Percentiles rank a stretch among this genome's conserved stretches.
These are phyloP conservation scores for Cyprinodon variegatus DNA, from an alignment of 2,113 vertebrate genomes.

Conservation along the genomic window DNA sequence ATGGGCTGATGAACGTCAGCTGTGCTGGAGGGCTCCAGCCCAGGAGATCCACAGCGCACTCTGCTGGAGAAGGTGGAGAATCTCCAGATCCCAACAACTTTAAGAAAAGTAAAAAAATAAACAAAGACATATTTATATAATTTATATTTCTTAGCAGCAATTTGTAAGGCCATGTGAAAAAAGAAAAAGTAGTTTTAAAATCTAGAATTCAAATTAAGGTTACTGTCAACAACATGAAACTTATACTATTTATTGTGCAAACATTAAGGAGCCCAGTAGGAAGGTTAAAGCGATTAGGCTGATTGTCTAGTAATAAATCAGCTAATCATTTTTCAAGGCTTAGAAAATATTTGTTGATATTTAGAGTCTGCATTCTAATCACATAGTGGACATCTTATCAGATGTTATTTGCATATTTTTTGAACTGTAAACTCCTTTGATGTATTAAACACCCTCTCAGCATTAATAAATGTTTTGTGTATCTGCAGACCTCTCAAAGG, in stretches of 20 bases:
- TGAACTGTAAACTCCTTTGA: conserved; percentile 35
- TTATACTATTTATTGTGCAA: conserved; percentile 48
- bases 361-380: conserved; percentile 22
- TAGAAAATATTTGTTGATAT: conserved; percentile 53
- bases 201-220: conserved; percentile 36
- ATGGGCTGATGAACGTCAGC: too few relatives aligned
- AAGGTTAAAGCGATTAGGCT: conserved; percentile 72
- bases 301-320: conserved; percentile 73
- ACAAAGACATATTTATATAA: too few relatives aligned
- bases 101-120: too few relatives aligned
- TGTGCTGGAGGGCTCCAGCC: too few relatives aligned
- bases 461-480: conserved; percentile 29
- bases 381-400: conserved; percentile 18
- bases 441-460: conserved; percentile 23
- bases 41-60: too few relatives aligned
- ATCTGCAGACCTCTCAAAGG: conserved; percentile 46
- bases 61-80: too few relatives aligned
- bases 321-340: conserved; percentile 52
- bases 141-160: too few relatives aligned
- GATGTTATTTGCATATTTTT: conserved; percentile 37
- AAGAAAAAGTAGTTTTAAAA: conserved; percentile 25
- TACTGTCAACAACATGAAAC: conserved; percentile 47
- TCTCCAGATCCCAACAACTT: too few relatives aligned
- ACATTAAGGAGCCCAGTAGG: conserved; percentile 49
- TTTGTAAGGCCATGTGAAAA: background rate